Base-by-base conservation (phyloP, 2,888 invertebrate genomes). In the Autographa pulchrina region DNA sequence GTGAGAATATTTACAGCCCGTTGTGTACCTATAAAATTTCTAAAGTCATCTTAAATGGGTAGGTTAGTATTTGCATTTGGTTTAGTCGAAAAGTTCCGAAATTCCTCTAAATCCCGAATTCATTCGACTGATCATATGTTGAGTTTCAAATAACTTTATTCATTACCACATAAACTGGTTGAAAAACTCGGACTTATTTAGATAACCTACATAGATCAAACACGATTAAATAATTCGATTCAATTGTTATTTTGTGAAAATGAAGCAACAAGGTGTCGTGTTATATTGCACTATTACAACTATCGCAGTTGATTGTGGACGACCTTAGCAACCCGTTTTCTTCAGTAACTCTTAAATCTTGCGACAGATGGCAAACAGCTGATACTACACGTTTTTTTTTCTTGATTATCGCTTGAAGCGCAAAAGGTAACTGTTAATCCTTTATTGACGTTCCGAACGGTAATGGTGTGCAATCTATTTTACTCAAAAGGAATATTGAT, bases 271-370 rank as follows among this genome's bases (percentile, higher is more conserved):
- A 32, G 67, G 32, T 56, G 58, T 59, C 56, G 72, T 58, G 64
- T 65, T 61, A 75, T 78, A 72, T 56, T 25, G 20, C 25, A 56
- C 54, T 56, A 56, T 25, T 56, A 56, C 20, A 54, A 54, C 54
- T 20, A 54, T 54, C 20, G 54, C 25, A 8, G 64, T 68, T 64
- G 62, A 60, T 78, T 64, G 75, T 72, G 68, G 75, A 65, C 58
- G 79, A 75, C 77, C 77, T 78, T 75, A 75, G 54, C 64, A 78
- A 78, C 77, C 72, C 62, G 77, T 78, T 78, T 77, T 72, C 75
- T 68, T 72, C 64, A 68, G 63, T 63, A 66, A 68, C 66, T 78
- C 68, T 78, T 71, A 78, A 77, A 78, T 78, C 79, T 78, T 78
- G 68, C 79, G 66, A 78, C 77, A 78, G 72, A 75, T 78, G 77